A percentile compares a stretch with the other conserved stretches of the same genome.
Evolutionary conservation across 2,888 invertebrate genomes (phyloP).

Genomic region (Chouioia cunea): DNA sequence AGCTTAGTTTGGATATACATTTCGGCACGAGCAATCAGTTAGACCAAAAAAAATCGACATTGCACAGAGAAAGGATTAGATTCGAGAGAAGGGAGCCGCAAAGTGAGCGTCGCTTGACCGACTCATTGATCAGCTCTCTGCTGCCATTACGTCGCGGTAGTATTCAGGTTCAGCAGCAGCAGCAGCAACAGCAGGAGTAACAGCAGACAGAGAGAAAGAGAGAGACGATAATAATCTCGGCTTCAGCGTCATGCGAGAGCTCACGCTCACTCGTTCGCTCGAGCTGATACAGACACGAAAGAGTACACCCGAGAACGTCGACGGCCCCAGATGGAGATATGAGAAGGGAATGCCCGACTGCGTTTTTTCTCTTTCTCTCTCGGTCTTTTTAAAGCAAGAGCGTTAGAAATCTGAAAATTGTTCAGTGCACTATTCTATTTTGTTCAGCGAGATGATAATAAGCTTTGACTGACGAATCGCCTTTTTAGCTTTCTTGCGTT

Average conservation of each 20-base stretch:
- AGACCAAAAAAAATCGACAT: too few relatives aligned
- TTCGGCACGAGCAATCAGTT: too few relatives aligned
- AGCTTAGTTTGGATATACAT: too few relatives aligned
- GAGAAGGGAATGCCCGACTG: slow-evolving; percentile 5
- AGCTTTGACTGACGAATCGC: slow-evolving; percentile 35
- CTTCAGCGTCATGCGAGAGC: slow-evolving; percentile 7
- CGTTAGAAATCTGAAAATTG: slow-evolving; percentile 3
- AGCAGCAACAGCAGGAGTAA: too few relatives aligned
- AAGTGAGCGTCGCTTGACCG: slow-evolving; percentile 35
- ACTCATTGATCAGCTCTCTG: slow-evolving; percentile 43
- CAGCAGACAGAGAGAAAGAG: neutral
- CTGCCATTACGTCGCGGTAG: slow-evolving; percentile 47
- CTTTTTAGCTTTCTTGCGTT: slow-evolving; percentile 29
- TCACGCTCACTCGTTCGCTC: slow-evolving; percentile 32
- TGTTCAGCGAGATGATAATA: slow-evolving; percentile 33
- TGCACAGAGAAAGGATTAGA: neutral
- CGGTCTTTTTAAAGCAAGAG: slow-evolving; percentile 5
- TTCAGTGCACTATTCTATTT: neutral
- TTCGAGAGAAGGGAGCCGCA: slow-evolving; percentile 8
- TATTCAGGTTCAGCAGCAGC: slow-evolving; percentile 33
- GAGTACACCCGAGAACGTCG: slow-evolving; percentile 26
- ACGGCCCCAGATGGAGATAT: slow-evolving; percentile 29
- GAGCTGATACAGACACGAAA: slow-evolving; percentile 49
- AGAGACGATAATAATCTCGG: slow-evolving; percentile 46
- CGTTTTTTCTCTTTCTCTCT: slow-evolving; percentile 1